Evolutionary conservation across 1,140 invertebrate species (phyloP).

Genomic region (Coptotermes formosanus): DNA sequence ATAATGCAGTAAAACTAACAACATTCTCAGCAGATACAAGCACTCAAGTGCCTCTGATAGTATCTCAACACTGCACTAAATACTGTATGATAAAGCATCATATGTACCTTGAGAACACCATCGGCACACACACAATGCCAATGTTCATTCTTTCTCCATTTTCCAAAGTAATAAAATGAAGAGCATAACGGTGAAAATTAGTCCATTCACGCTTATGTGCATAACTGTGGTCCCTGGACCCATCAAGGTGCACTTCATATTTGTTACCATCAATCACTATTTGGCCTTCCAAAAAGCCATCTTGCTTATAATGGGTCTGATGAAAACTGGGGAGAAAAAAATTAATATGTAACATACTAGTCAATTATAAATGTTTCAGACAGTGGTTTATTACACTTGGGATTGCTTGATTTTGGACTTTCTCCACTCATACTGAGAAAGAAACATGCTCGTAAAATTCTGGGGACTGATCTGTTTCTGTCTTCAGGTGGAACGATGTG

Average conservation of each 20-base stretch:
- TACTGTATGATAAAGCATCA: conserved; percentile 10
- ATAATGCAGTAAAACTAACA: too few relatives aligned
- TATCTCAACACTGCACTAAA: neutral
- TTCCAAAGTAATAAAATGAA: conserved; percentile 64
- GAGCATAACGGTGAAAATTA: conserved; percentile 63
- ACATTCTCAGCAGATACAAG: too few relatives aligned
- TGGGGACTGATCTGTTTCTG: too few relatives aligned
- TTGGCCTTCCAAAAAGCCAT: conserved; percentile 55
- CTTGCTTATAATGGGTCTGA: conserved; percentile 73
- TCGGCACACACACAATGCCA: conserved; percentile 63
- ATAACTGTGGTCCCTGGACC: conserved; percentile 61
- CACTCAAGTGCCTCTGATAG: too few relatives aligned
- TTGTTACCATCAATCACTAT: conserved; percentile 52
- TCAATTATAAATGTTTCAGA: neutral
- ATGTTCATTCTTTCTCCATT: conserved; percentile 65
- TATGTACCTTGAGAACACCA: conserved; percentile 57
- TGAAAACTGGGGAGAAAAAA: conserved; percentile 44
- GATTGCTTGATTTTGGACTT: neutral
- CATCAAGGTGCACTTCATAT: conserved; percentile 51
- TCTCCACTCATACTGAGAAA: too few relatives aligned
- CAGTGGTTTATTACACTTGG: neutral
- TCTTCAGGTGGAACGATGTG: too few relatives aligned
- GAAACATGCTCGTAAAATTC: too few relatives aligned
- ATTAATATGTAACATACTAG: too few relatives aligned
- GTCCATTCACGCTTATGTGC: conserved; percentile 64